phyloP scores from a whole-genome alignment of 2,113 vertebrate species.

The Theristicus caerulescens region DNA sequence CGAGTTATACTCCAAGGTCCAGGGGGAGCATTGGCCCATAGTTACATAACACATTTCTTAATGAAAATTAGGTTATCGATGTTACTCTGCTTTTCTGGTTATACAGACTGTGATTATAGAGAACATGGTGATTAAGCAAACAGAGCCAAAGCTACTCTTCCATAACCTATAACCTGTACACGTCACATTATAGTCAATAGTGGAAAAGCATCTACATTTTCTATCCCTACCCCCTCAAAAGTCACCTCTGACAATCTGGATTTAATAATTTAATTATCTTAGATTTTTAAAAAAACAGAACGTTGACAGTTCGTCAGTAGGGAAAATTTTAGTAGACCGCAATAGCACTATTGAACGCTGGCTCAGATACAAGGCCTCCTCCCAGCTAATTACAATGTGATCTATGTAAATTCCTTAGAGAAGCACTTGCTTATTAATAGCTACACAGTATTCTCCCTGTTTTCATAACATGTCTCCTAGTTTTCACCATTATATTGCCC shows the following conservation, averaged over 20 bases:
- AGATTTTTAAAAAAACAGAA: not conserved
- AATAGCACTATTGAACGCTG: not conserved
- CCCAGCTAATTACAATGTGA: not conserved
- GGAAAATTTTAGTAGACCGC: not conserved
- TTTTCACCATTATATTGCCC: not conserved
- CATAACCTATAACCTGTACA: not conserved
- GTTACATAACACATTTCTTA: not conserved
- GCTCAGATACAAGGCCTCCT: not conserved
- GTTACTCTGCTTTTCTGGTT: not conserved
- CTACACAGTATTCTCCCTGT: not conserved
- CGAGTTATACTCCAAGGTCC: not conserved
- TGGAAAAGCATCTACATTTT: not conserved
- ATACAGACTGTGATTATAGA: not conserved
- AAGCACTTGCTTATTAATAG: not conserved
- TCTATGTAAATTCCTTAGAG: not conserved
- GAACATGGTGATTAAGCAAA: not conserved
- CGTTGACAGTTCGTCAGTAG: not conserved
- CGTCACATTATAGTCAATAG: not conserved
- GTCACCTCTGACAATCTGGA: not conserved
- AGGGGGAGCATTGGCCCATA: not conserved
- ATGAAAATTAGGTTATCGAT: not conserved
- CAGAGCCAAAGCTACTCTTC: not conserved
- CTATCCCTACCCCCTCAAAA: not conserved
- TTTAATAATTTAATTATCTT: not conserved
- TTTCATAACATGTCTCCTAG: not conserved